Evolutionary conservation across 2,797 vertebrate genomes (phyloP).

Genomic region (Liasis olivaceus): DNA sequence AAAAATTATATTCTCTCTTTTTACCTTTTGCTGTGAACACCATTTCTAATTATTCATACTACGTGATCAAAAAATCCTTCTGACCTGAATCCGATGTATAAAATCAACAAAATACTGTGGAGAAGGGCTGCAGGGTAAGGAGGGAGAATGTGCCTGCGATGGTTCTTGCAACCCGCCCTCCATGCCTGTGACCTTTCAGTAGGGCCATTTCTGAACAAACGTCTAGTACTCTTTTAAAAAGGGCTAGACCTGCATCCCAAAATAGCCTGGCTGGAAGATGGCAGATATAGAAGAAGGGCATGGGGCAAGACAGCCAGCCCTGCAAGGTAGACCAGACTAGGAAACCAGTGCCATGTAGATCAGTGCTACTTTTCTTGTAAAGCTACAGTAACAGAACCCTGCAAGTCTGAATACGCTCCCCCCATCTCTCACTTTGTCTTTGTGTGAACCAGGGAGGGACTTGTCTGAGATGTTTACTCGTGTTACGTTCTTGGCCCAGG

Average conservation of each 20-base stretch:
- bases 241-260: background rate
- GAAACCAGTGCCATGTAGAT: background rate
- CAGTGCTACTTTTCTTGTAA: background rate
- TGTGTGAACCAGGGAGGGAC: background rate
- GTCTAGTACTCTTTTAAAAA: background rate
- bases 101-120: fast-evolving
- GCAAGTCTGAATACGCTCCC: background rate
- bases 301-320: background rate
- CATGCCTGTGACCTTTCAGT: background rate
- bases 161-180: background rate
- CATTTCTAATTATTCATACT: background rate
- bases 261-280: background rate
- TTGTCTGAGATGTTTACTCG: background rate
- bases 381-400: background rate
- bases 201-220: background rate
- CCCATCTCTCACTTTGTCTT: background rate
- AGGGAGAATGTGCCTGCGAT: background rate
- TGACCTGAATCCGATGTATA: background rate
- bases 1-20: background rate
- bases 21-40: background rate
- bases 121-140: background rate
- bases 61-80: background rate
- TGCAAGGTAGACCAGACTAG: background rate
- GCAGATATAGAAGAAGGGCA: background rate
- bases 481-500: background rate